Percentiles rank a stretch among this genome's conserved stretches.
Conservation (phyloP, 2,797 vertebrate genomes). For the Thripadectes ignobilis region DNA sequence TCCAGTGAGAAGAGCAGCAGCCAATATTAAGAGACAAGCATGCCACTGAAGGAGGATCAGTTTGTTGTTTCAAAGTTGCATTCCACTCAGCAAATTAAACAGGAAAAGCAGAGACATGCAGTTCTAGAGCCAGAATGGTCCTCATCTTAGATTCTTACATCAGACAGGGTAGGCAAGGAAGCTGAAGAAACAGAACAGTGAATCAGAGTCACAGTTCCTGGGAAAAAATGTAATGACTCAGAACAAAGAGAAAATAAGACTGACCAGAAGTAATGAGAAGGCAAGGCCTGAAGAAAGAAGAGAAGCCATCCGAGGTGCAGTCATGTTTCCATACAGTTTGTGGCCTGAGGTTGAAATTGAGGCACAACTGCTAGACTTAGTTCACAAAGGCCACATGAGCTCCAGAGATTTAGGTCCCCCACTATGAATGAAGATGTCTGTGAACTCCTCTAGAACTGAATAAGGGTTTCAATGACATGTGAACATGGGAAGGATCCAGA, state of each 20-base stretch:
- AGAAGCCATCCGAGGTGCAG: neutral
- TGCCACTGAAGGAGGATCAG: neutral
- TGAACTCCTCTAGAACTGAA: neutral
- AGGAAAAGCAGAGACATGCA: neutral
- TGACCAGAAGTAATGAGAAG: neutral
- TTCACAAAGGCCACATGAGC: neutral
- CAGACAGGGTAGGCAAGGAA: neutral
- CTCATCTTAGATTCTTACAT: neutral
- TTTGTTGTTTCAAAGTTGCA: neutral
- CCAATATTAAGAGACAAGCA: neutral
- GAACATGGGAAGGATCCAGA: neutral
- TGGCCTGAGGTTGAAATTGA: rapidly evolving
- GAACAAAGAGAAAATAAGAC: neutral
- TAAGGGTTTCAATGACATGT: neutral
- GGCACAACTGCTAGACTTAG: neutral
- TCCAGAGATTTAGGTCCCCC: neutral
- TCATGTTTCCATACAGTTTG: neutral
- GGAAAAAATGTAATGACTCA: neutral
- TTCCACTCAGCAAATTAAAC: neutral
- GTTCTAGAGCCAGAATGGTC: neutral
- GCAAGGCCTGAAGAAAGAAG: neutral
- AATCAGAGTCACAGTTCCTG: neutral
- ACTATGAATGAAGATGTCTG: neutral
- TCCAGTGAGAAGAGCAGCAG: neutral
- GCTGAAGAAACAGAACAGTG: neutral